Conservation (phyloP, 2,888 invertebrate species). For the Apamea monoglypha region DNA sequence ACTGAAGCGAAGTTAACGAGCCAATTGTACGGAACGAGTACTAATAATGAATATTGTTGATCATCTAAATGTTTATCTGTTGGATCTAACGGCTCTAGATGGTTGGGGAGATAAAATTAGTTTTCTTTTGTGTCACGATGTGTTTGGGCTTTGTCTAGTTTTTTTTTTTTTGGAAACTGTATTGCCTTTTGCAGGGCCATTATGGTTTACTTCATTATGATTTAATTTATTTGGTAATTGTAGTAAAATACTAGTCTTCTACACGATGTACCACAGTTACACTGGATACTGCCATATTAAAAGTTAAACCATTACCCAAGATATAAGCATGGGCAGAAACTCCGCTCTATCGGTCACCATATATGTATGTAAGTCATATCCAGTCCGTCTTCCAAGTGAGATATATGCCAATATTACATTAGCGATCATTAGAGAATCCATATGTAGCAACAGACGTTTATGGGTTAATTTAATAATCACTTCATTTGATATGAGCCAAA, state of each 20-base stretch:
- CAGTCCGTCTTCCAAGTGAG: background rate
- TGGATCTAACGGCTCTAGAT: constrained; percentile 59
- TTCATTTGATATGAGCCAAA: constrained; percentile 4
- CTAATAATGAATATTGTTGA: constrained; percentile 71
- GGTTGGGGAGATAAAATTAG: constrained; percentile 60
- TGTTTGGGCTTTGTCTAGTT: constrained; percentile 7
- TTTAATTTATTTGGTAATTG: background rate
- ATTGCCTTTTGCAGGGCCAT: background rate
- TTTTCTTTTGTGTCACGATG: constrained; percentile 38
- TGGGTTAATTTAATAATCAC: constrained; percentile 22
- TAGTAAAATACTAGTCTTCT: no score
- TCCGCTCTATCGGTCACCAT: background rate
- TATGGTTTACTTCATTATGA: background rate
- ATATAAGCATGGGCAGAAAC: background rate
- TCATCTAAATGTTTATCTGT: constrained; percentile 66
- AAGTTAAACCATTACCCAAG: background rate
- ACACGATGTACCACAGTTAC: background rate
- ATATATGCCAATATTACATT: background rate
- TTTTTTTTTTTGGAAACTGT: background rate
- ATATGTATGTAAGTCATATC: no score
- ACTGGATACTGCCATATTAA: no score
- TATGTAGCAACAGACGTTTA: background rate
- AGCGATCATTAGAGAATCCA: background rate
- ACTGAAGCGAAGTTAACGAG: constrained; percentile 81
- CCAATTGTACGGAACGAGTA: constrained; percentile 77